A percentile compares a stretch with the other conserved stretches of the same genome.
phyloP scores from a whole-genome alignment of 2,888 invertebrate genomes.

The Cacoxenus indagator region DNA sequence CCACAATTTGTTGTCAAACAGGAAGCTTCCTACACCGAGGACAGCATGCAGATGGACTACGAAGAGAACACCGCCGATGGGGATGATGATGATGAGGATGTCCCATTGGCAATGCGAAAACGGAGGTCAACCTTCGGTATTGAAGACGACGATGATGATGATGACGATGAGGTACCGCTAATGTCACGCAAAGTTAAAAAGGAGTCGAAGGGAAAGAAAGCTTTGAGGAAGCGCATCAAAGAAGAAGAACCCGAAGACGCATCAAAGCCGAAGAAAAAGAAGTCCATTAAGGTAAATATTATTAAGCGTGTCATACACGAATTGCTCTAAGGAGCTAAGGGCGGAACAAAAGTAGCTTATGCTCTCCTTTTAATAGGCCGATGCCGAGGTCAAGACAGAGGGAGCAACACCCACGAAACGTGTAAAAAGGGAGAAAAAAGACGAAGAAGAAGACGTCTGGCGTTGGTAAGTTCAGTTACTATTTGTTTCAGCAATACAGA shows the following conservation, averaged over 20 bases:
- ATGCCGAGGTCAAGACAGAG: constrained; percentile 48
- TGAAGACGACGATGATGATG: constrained; percentile 77
- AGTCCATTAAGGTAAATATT: constrained; percentile 66
- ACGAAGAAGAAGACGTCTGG: constrained; percentile 89
- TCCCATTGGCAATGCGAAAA: constrained; percentile 77
- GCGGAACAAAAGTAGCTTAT: not conserved
- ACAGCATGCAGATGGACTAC: constrained; percentile 51
- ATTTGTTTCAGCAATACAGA: no score
- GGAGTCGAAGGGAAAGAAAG: constrained; percentile 74
- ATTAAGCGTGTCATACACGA: no score
- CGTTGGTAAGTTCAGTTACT: constrained; percentile 79
- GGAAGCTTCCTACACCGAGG: constrained; percentile 67
- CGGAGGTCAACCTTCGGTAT: constrained; percentile 34
- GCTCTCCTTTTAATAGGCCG: constrained; percentile 33
- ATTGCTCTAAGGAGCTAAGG: not conserved
- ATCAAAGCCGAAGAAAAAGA: constrained; percentile 75
- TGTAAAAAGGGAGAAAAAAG: constrained; percentile 78
- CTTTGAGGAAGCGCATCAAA: constrained; percentile 74
- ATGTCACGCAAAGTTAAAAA: constrained; percentile 72
- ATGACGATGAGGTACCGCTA: constrained; percentile 67
- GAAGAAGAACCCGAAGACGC: constrained; percentile 74
- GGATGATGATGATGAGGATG: constrained; percentile 80
- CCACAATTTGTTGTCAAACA: constrained; percentile 66
- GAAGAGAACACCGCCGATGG: constrained; percentile 53
- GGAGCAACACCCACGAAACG: constrained; percentile 73